Conservation (phyloP, 2,888 invertebrate genomes). For the Drosophila formosana region DNA sequence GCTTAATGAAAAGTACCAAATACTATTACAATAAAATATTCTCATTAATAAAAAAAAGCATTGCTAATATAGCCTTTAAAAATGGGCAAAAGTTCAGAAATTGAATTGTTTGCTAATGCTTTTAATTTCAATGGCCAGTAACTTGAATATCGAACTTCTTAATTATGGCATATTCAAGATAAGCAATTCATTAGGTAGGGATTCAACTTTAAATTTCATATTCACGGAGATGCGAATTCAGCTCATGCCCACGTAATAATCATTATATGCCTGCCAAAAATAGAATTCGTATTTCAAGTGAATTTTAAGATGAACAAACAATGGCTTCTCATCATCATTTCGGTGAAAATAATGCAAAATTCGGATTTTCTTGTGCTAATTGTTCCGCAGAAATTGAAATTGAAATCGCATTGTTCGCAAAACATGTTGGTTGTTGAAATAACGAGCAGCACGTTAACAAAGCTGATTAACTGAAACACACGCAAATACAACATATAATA, state of each 20-base stretch:
- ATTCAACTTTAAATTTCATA: background rate
- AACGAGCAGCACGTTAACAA: background rate
- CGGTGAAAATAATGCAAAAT: background rate
- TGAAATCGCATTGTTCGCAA: background rate
- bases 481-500: background rate
- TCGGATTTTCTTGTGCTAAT: conserved; percentile 1
- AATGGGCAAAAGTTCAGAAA: conserved; percentile 17
- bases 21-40: too few relatives aligned
- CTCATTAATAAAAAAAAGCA: too few relatives aligned
- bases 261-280: background rate
- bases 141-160: background rate
- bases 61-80: too few relatives aligned
- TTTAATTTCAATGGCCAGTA: background rate
- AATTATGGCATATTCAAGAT: background rate
- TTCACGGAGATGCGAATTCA: background rate
- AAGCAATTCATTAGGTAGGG: background rate
- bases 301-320: background rate
- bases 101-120: conserved; percentile 10
- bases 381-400: background rate
- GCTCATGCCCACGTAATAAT: too few relatives aligned
- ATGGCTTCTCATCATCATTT: background rate
- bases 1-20: too few relatives aligned
- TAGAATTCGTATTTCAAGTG: background rate
- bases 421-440: background rate
- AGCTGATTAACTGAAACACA: background rate